Conservation (phyloP, 2,113 vertebrate species). For the Micromys minutus region DNA sequence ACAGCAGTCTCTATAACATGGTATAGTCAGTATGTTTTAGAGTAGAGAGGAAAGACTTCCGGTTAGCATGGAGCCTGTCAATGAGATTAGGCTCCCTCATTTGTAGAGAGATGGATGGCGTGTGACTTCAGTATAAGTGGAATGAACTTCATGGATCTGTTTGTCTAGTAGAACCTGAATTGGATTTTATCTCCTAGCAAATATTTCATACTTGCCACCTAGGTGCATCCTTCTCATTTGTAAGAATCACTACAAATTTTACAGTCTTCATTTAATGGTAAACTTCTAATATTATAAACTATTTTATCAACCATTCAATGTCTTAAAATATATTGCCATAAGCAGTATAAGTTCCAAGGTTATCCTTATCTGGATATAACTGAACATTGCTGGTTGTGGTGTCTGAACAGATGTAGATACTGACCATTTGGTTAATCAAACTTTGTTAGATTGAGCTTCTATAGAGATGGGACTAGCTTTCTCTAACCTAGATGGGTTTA, state of each 20-base stretch:
- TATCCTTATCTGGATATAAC: slow-evolving; percentile 16
- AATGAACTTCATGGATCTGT: neutral
- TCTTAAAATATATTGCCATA: neutral
- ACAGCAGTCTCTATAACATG: neutral
- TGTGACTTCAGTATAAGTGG: neutral
- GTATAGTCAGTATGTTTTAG: neutral
- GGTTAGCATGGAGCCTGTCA: neutral
- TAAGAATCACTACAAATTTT: neutral
- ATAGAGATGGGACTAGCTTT: neutral
- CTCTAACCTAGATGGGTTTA: neutral
- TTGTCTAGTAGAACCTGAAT: neutral
- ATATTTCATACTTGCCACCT: neutral
- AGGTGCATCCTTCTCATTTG: neutral
- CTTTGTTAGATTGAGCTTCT: neutral
- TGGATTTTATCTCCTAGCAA: neutral
- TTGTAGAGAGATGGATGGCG: neutral
- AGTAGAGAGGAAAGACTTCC: neutral
- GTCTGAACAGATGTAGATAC: neutral
- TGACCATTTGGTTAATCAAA: slow-evolving; percentile 43
- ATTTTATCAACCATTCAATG: neutral
- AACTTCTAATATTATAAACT: neutral
- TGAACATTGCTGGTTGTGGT: neutral
- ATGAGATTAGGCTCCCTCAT: neutral
- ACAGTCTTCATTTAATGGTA: slow-evolving; percentile 26
- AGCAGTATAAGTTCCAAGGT: neutral